Base-by-base conservation (phyloP, 2,888 invertebrate species). In the Drosophila meridiana region DNA sequence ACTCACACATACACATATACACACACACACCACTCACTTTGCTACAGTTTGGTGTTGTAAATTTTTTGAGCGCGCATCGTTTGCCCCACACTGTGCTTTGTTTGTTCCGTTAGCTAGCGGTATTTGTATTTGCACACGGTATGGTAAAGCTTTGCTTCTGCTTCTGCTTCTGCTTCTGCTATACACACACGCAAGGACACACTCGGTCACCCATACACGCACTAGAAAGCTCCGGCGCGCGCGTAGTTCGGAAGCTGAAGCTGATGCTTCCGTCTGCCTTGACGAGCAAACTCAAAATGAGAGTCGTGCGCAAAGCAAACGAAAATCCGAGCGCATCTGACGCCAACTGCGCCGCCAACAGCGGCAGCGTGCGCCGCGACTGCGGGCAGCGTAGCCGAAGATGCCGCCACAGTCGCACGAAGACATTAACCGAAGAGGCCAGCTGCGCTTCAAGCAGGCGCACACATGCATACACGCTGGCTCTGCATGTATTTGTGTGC, bases 271-370 rank as follows among this genome's bases (percentile, higher is more conserved):
- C 85, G 85, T 80, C 80, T 82, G 87, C 87, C 73, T 89, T 82
- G 85, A 87, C 85, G 85, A 87, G 87, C 87, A 87, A 89, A 86
- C 85, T 80, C 89, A 89, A 89, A 89, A 87, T 86, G 87, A 83
- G 89, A 85, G 85, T 87, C 87, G 84, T 88, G 81, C 82, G 83
- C 84, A 88, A 83, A 88, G 87, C 79, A 83, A 85, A 83, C 73
- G 78, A 85, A 85, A 76, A 86, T 62, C 88, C 83, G 83, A 85
- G 80, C 78, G 69, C 77, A 69, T 69, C 70, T 59, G 62, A 50
- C 77, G 74, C 69, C 50, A 58, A 47, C 83, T 55, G 81, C 76
- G 65, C 69, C 36, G 80, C 53, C 57, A 56, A 32, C 77, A 48
- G 42, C 68, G 55, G 55, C 20, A 66, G 69, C 79, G 60, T 43